phyloP scores from a whole-genome alignment of 2,113 vertebrate species.

The Menura novaehollandiae region DNA sequence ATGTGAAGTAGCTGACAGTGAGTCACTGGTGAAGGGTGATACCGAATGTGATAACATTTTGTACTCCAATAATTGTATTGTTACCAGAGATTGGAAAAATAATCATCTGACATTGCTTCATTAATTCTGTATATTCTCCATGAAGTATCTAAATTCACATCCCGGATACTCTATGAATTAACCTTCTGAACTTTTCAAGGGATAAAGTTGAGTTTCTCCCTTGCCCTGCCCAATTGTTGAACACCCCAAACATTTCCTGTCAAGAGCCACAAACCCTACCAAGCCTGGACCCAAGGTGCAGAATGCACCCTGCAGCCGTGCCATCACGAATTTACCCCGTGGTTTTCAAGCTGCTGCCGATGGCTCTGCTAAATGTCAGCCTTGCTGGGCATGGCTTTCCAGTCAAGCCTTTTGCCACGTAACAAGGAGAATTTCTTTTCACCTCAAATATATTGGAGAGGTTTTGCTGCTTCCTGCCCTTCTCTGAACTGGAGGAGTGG shows the following conservation, averaged over 20 bases:
- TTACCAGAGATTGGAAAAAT: neutral
- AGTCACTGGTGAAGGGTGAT: neutral
- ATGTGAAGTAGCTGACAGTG: fast-evolving
- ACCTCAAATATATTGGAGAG: neutral
- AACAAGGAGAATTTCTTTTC: neutral
- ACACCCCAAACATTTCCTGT: neutral
- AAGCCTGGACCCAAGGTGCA: neutral
- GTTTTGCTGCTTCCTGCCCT: neutral
- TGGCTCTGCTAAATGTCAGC: neutral
- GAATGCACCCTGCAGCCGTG: fast-evolving
- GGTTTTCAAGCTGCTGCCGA: fast-evolving
- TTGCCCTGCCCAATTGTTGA: fast-evolving
- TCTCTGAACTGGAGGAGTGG: neutral
- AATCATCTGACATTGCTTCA: neutral
- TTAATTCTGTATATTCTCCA: neutral
- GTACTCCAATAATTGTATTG: neutral
- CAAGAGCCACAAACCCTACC: neutral
- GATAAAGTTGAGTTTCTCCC: neutral
- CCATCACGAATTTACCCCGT: fast-evolving
- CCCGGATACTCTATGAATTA: neutral
- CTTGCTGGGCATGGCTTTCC: neutral
- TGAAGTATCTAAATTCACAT: neutral
- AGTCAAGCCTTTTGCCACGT: neutral
- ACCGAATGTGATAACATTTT: neutral
- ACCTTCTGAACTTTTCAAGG: neutral